Evolutionary conservation across 1,140 invertebrate genomes (phyloP).

Genomic region (Drosophila bocki): DNA sequence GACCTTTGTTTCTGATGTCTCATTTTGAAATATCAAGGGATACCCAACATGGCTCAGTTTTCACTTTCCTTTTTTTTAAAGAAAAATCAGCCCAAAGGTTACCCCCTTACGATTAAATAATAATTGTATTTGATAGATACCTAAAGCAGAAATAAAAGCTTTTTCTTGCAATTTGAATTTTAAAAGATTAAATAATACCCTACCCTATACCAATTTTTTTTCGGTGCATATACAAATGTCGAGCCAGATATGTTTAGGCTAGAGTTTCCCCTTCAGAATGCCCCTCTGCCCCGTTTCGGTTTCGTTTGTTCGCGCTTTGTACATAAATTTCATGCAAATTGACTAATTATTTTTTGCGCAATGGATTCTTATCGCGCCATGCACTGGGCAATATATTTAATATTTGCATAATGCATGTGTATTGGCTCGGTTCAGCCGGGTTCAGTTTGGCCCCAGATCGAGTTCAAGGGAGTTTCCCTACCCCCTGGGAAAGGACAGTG

Average conservation of each 20-base stretch:
- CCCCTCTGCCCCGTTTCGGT: conserved; percentile 36
- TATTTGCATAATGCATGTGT: conserved; percentile 69
- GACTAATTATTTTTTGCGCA: conserved; percentile 81
- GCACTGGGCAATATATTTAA: conserved; percentile 61
- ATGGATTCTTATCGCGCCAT: conserved; percentile 80
- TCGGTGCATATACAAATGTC: neutral
- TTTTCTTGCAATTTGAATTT: no score
- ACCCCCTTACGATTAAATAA: no score
- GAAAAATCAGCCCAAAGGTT: no score
- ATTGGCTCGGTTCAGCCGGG: conserved; percentile 19
- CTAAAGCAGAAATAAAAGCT: no score
- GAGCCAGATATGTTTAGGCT: conserved; percentile 25
- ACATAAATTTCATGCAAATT: conserved; percentile 84
- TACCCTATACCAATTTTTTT: neutral
- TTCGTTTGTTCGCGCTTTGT: conserved; percentile 82
- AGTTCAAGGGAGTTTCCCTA: neutral
- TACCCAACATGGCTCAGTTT: no score
- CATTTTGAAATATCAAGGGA: no score
- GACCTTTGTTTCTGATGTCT: no score
- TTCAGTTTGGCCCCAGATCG: conserved; percentile 2
- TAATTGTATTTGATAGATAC: no score
- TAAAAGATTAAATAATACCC: no score
- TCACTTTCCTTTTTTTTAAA: no score
- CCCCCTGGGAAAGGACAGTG: neutral
- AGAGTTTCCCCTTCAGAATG: neutral